Evolutionary conservation across 2,113 vertebrate genomes (phyloP).

Genomic region (Neopipo cinnamomea): DNA sequence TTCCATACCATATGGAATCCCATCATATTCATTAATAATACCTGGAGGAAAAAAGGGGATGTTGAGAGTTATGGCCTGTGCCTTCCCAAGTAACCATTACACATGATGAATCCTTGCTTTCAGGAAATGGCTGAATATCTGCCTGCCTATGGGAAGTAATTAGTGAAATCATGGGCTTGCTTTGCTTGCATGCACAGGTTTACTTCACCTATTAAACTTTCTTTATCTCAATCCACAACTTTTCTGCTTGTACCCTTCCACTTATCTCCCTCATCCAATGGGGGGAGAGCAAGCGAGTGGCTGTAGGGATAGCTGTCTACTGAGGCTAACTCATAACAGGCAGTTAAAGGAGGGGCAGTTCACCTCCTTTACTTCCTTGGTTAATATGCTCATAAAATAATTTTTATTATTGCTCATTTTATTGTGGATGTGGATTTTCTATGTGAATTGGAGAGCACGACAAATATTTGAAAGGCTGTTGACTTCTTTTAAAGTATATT

Average conservation of each 20-base stretch:
- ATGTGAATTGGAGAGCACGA: background rate
- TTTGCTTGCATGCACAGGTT: background rate
- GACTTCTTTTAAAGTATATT: background rate
- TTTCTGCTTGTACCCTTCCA: background rate
- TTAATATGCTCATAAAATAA: background rate
- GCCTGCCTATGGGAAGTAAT: background rate
- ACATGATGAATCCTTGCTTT: background rate
- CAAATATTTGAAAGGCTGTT: background rate
- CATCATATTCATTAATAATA: background rate
- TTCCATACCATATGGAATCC: too few species aligned
- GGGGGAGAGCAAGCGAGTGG: rapidly evolving
- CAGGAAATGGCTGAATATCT: background rate
- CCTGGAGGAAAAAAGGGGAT: background rate
- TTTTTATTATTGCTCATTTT: background rate
- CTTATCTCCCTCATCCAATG: background rate
- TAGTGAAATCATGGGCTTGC: background rate
- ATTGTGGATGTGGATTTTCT: background rate
- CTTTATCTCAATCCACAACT: background rate
- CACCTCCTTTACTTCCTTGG: background rate
- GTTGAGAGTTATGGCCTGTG: background rate
- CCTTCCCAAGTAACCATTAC: background rate
- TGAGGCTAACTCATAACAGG: background rate
- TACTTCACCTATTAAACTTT: background rate
- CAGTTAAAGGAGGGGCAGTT: background rate
- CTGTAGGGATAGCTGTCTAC: background rate